A percentile compares a stretch with the other conserved stretches of the same genome.
Evolutionary conservation across 2,113 vertebrate species (phyloP).

Genomic region (Dipodomys stephensi): DNA sequence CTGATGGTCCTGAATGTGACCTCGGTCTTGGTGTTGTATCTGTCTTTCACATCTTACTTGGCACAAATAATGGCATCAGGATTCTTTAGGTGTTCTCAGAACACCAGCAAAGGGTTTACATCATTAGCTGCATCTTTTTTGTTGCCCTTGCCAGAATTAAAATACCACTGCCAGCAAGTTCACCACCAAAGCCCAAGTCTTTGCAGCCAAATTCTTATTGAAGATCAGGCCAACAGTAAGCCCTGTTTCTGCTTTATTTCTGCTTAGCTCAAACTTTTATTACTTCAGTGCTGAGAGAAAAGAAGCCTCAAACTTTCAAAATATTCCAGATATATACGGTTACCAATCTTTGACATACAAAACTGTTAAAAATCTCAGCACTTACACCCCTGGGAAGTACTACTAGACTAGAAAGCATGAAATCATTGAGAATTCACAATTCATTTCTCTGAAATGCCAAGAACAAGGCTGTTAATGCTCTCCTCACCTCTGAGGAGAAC

Average conservation of each 20-base stretch:
- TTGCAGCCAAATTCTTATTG: conserved; percentile 40
- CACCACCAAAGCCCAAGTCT: background rate
- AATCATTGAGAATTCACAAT: conserved; percentile 70
- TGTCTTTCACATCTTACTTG: background rate
- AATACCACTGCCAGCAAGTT: conserved; percentile 23
- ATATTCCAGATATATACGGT: conserved; percentile 33
- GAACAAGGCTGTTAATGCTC: conserved; percentile 56
- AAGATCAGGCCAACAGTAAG: conserved; percentile 44
- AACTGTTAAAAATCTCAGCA: conserved; percentile 65
- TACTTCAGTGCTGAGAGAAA: background rate
- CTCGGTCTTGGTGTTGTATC: background rate
- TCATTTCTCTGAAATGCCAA: conserved; percentile 64
- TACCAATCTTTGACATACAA: conserved; percentile 69
- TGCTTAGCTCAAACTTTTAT: conserved; percentile 46
- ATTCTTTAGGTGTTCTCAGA: background rate
- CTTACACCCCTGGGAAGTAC: conserved; percentile 46
- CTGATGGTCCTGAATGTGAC: background rate
- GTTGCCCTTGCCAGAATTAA: conserved; percentile 35
- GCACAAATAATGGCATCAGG: background rate
- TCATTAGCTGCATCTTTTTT: conserved; percentile 14
- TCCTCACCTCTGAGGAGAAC: background rate
- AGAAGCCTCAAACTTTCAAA: conserved; percentile 55
- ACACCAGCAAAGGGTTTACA: background rate
- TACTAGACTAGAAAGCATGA: conserved; percentile 42
- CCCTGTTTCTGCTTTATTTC: conserved; percentile 56